These are phyloP conservation scores for Syngnathus acus DNA, from an alignment of 2,797 vertebrate species.

Conservation along the genomic window DNA sequence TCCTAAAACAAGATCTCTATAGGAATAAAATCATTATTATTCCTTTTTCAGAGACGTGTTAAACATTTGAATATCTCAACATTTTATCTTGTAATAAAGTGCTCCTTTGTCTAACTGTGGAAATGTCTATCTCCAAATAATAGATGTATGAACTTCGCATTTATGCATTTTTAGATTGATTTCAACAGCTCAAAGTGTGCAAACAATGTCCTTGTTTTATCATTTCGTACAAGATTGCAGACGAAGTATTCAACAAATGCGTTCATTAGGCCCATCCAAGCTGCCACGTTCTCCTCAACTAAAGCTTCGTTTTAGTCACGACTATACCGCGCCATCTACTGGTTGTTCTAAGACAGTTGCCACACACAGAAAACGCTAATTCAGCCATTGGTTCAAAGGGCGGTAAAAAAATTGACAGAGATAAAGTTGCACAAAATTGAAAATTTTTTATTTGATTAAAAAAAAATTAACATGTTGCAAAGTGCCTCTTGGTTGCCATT, in stretches of 20 bases:
- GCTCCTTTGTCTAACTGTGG: not conserved
- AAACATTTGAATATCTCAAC: not conserved
- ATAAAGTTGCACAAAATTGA: not conserved
- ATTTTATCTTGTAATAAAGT: not conserved
- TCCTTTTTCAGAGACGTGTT: not conserved
- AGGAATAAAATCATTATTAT: not conserved
- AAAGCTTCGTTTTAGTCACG: not conserved
- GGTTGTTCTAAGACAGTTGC: not conserved
- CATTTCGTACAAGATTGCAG: not conserved
- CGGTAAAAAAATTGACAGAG: too few species aligned
- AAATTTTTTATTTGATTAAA: not conserved
- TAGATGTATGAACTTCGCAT: not conserved
- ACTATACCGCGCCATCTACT: conserved; percentile 2
- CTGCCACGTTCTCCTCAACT: not conserved
- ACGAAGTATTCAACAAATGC: not conserved
- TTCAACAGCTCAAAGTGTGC: not conserved
- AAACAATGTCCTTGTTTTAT: not conserved
- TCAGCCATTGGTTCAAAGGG: not conserved
- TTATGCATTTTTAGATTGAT: not conserved
- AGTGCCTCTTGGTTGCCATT: not conserved
- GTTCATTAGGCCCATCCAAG: not conserved
- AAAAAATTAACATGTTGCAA: not conserved
- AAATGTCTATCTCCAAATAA: not conserved
- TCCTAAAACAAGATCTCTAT: not conserved
- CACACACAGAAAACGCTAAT: not conserved